These are phyloP conservation scores for Siderastrea radians DNA, from an alignment of 92 coral and sea anemone genomes.

Conservation along the genomic window DNA sequence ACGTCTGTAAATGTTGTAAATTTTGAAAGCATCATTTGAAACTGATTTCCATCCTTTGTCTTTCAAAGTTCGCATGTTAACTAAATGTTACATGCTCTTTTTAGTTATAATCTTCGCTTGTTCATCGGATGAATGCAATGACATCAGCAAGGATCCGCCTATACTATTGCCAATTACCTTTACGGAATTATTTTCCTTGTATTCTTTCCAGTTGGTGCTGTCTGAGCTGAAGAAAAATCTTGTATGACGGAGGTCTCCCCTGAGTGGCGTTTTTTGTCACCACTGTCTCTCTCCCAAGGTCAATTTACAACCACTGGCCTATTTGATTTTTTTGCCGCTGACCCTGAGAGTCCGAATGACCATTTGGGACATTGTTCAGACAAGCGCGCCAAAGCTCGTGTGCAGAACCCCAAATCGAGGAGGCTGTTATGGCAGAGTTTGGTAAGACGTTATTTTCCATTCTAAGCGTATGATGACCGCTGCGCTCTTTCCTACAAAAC, in stretches of 20 bases:
- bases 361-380: neutral
- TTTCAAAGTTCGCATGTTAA: too few relatives aligned
- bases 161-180: neutral
- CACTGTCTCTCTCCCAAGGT: conserved; percentile 4
- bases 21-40: too few relatives aligned
- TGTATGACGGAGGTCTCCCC: conserved; percentile 19
- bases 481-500: too few relatives aligned
- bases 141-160: too few relatives aligned
- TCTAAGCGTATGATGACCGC: neutral
- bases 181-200: neutral
- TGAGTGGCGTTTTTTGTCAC: conserved; percentile 11
- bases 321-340: neutral
- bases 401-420: neutral
- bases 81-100: too few relatives aligned
- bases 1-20: too few relatives aligned
- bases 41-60: too few relatives aligned
- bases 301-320: conserved; percentile 21
- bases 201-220: neutral
- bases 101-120: too few relatives aligned
- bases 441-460: neutral
- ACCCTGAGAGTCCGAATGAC: neutral
- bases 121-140: too few relatives aligned
- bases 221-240: neutral
- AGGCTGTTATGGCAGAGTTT: neutral
- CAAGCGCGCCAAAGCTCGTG: neutral